Evolutionary conservation across 2,888 invertebrate genomes (phyloP).

Genomic region (Limnephilus auricula): DNA sequence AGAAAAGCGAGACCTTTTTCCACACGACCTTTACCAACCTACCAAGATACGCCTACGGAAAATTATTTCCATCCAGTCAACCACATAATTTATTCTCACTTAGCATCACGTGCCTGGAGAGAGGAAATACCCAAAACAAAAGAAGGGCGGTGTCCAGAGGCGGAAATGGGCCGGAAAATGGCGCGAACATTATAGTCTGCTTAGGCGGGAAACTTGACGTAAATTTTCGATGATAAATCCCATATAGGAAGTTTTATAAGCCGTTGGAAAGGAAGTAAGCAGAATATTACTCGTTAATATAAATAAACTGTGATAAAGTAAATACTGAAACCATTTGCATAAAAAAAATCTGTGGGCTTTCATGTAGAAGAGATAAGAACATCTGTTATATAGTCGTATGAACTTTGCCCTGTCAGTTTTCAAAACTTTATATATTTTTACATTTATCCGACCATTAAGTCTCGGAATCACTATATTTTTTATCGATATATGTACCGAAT

Average conservation of each 20-base stretch:
- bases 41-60: not conserved
- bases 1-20: not conserved
- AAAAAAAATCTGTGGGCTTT: not conserved
- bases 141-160: constrained; percentile 29
- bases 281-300: not conserved
- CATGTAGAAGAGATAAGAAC: not conserved
- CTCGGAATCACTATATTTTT: too few species aligned
- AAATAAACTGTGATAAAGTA: not conserved
- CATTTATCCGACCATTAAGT: too few species aligned
- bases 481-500: too few species aligned
- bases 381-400: too few species aligned
- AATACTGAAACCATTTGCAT: not conserved
- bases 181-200: not conserved
- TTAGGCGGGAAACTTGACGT: not conserved
- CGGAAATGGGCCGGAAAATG: constrained; percentile 34
- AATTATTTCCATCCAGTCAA: not conserved
- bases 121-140: constrained; percentile 4
- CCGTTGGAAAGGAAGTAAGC: not conserved
- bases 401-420: not conserved
- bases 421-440: too few species aligned
- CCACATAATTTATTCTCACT: not conserved
- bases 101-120: constrained; percentile 9
- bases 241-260: not conserved
- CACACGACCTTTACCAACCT: not conserved
- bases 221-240: not conserved